phyloP scores from a whole-genome alignment of 2,888 invertebrate genomes.

The Galerucella calmariensis region DNA sequence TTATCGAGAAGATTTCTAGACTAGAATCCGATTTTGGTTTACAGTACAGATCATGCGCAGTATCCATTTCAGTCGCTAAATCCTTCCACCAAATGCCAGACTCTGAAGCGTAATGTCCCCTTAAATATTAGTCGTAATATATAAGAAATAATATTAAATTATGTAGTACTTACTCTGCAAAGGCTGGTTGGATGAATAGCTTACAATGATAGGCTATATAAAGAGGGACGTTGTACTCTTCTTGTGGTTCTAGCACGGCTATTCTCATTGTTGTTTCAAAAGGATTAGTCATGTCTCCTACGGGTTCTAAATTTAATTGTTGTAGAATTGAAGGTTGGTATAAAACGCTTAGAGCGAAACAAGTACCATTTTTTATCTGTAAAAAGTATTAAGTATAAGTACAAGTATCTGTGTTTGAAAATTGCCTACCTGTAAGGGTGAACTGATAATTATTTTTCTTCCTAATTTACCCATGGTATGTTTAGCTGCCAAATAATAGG shows the following conservation, averaged over 20 bases:
- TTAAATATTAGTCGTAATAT: slow-evolving; percentile 52
- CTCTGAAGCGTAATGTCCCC: slow-evolving; percentile 77
- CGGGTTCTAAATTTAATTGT: slow-evolving; percentile 71
- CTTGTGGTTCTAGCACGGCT: slow-evolving; percentile 78
- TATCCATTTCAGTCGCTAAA: slow-evolving; percentile 74
- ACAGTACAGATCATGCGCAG: slow-evolving; percentile 76
- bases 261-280: slow-evolving; percentile 80
- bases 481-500: slow-evolving; percentile 77
- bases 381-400: slow-evolving; percentile 39
- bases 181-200: slow-evolving; percentile 78
- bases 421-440: slow-evolving; percentile 76
- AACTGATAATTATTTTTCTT: slow-evolving; percentile 73
- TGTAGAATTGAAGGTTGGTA: slow-evolving; percentile 79
- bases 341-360: slow-evolving; percentile 78
- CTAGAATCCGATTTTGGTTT: slow-evolving; percentile 72
- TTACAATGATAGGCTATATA: slow-evolving; percentile 85
- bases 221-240: slow-evolving; percentile 80
- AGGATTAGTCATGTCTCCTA: slow-evolving; percentile 78
- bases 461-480: slow-evolving; percentile 70
- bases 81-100: slow-evolving; percentile 86
- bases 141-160: neutral
- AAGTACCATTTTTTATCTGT: slow-evolving; percentile 81
- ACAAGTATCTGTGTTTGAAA: neutral
- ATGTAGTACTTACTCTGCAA: slow-evolving; percentile 73
- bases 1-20: slow-evolving; percentile 74